Evolutionary conservation across 2,113 vertebrate species (phyloP), one percentile per base, ranked within the genome.

Genomic region (Vicugna pacos): DNA sequence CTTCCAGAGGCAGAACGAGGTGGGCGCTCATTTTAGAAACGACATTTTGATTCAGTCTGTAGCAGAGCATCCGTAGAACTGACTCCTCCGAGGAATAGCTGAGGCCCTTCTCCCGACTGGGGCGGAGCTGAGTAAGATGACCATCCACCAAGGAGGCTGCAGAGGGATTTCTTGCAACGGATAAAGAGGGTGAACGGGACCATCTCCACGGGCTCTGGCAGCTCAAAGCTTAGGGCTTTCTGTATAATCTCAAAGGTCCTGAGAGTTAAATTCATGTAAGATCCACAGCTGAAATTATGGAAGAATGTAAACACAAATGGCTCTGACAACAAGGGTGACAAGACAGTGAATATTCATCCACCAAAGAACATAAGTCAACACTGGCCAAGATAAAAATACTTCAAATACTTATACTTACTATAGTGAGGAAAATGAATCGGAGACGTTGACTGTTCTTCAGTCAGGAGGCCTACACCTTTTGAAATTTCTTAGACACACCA

Each of bases 401-500:
- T 92, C 69, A 75, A 91, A 92, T 38, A 87, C 86, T 97, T 93
- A 93, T 94, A 99, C 99, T 99, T 98, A 99, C 99, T 98, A 98
- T 89, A 94, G 86, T 97, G 91, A 95, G 94, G 94, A 95, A 98
- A 91, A 65, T 95, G 77, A 97, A 92, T 86, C 93, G 97, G 96
- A 91, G 93, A 72, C 70, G 89, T 77, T 24, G 62, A 94, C n/a
- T 93, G 54, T n/a, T 52, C 95, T 95, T 99, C 98, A 99, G 52
- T 99, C 99, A 96, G 99, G 99, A 97, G 99, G 99, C 98, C 99
- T 98, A 98, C 99, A 99, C 86, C 98, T 98, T 98, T 99, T 99
- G 98, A 98, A 99, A 96, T 98, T 98, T 97, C 98, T 98, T 98
- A 98, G 98, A 98, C 98, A 99, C 98, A 98, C 98, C 99, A 99